Evolutionary conservation across 2,888 invertebrate genomes (phyloP).

Genomic region (Callinectes sapidus): DNA sequence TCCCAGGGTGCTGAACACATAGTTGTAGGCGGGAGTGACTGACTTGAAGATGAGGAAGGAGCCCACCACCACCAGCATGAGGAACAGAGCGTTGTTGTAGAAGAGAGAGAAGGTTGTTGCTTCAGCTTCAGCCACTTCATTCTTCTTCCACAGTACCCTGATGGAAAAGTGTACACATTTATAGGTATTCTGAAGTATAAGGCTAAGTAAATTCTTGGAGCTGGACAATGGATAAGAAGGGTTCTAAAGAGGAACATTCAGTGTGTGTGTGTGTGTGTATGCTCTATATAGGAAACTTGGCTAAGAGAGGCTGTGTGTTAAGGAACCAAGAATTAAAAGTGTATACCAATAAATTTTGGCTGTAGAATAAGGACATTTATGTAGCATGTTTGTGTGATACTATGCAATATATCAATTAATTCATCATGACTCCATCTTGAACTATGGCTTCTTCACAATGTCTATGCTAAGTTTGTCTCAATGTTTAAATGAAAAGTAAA

Average conservation of each 20-base stretch:
- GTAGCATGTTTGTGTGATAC: not conserved
- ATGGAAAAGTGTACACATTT: conserved; percentile 70
- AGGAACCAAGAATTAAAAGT: no score
- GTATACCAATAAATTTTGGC: no score
- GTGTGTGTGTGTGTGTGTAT: no score
- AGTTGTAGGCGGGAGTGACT: conserved; percentile 80
- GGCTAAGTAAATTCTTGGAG: not conserved
- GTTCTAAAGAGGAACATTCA: not conserved
- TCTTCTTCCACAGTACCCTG: conserved; percentile 99
- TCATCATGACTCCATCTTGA: no score
- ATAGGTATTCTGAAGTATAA: not conserved
- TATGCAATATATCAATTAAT: no score
- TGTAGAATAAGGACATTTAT: no score
- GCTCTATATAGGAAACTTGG: no score
- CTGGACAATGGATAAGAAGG: not conserved
- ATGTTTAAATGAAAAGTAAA: not conserved
- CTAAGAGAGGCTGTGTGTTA: no score
- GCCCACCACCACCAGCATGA: conserved; percentile 92
- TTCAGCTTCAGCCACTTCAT: conserved; percentile 99
- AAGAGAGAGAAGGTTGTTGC: conserved; percentile 99
- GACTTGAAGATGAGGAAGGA: conserved; percentile 90
- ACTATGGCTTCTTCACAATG: not conserved
- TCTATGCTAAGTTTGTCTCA: not conserved
- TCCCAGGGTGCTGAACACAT: conserved; percentile 90
- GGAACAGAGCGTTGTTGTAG: conserved; percentile 97